Percentiles rank a stretch among this genome's conserved stretches.
phyloP scores from a whole-genome alignment of 2,888 invertebrate species.

The Meteorus colon region DNA sequence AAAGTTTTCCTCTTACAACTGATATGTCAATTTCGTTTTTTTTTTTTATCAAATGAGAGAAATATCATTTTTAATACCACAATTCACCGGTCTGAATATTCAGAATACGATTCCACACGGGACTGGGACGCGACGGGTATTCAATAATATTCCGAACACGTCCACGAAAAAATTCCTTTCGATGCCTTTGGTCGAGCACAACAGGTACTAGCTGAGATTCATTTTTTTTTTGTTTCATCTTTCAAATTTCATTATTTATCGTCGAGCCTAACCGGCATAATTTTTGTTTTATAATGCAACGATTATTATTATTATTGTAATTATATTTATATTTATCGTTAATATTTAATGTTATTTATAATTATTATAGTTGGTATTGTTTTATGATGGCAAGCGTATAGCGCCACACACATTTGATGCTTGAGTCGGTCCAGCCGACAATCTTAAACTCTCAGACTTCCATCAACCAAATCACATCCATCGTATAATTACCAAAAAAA shows the following conservation, averaged over 20 bases:
- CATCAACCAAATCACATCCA: constrained; percentile 19
- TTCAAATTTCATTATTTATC: constrained; percentile 32
- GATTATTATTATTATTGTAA: constrained; percentile 20
- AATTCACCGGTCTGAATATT: constrained; percentile 8
- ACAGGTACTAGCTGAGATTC: constrained; percentile 45
- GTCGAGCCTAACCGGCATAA: constrained; percentile 36
- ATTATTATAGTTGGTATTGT: background rate
- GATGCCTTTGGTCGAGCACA: constrained; percentile 34
- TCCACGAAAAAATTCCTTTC: constrained; percentile 16
- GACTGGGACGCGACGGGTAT: background rate
- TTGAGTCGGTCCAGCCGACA: constrained; percentile 47
- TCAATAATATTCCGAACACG: background rate
- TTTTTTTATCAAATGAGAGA: background rate
- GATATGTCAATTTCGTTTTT: constrained; percentile 26
- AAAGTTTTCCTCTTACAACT: constrained; percentile 19
- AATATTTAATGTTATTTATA: background rate
- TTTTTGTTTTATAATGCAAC: constrained; percentile 22
- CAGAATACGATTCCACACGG: background rate
- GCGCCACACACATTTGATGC: constrained; percentile 11
- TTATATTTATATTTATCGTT: constrained; percentile 32
- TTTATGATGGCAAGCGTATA: constrained; percentile 18
- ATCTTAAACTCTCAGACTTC: constrained; percentile 6
- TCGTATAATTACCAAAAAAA: constrained; percentile 21
- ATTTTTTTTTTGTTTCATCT: constrained; percentile 24
- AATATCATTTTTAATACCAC: constrained; percentile 13